These are phyloP conservation scores for Tauraco hartlaubi DNA, from an alignment of 2,797 vertebrate species.

Conservation along the genomic window DNA sequence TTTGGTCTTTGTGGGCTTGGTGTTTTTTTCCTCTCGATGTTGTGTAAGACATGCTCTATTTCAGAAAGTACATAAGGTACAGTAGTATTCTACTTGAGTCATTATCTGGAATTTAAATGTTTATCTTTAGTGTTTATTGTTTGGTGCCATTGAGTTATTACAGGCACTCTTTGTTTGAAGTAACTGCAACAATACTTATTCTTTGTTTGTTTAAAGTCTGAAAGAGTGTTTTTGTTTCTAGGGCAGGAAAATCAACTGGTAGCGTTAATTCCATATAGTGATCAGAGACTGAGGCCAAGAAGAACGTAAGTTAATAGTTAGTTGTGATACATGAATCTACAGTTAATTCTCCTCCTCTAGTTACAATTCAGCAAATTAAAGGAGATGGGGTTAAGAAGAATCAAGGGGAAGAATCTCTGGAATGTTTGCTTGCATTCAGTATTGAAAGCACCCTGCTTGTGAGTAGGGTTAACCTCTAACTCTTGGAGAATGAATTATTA, in stretches of 20 bases:
- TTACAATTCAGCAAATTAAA: not conserved
- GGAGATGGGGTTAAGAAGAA: not conserved
- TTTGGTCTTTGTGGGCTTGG: not conserved
- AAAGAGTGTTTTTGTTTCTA: conserved; percentile 70
- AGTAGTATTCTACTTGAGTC: not conserved
- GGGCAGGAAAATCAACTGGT: conserved; percentile 98
- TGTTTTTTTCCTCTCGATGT: not conserved
- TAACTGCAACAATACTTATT: not conserved
- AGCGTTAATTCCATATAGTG: conserved; percentile 97
- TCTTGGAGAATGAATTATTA: not conserved
- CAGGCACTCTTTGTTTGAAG: not conserved
- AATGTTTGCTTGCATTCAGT: not conserved
- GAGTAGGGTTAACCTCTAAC: not conserved
- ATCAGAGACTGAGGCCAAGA: conserved; percentile 94
- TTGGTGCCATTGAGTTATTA: not conserved
- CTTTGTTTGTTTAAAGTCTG: conserved; percentile 10
- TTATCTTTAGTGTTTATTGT: not conserved
- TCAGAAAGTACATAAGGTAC: not conserved
- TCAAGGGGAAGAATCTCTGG: not conserved
- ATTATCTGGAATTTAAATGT: not conserved
- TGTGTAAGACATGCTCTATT: not conserved
- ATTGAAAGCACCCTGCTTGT: not conserved
- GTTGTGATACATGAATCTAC: not conserved
- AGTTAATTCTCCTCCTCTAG: not conserved
- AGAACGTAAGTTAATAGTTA: conserved; percentile 90